Base-by-base conservation (phyloP, 1,140 invertebrate species). In the Drosophila auraria region DNA sequence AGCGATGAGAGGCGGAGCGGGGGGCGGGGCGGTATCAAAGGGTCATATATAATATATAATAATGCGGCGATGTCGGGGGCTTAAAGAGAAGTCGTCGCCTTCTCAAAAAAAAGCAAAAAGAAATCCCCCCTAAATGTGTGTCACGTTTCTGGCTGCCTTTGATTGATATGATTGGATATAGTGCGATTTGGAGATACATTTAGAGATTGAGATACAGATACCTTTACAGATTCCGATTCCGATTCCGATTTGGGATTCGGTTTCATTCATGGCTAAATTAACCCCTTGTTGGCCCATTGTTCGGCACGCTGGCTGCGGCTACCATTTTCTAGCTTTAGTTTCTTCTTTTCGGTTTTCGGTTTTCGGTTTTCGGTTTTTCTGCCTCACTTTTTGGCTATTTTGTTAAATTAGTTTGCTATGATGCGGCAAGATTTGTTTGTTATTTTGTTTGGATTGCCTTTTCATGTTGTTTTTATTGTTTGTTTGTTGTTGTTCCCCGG, bases 101-200 rank as follows among this genome's bases (percentile, higher is more conserved):
- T 56, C 58, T 57, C 44, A 36, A 74, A 75, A 78, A 47, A 50
- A 36, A 12, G 36, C 12, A 44, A 7, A n/a, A 5, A 20, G 8
- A 61, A 61, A 27, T 17, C 20, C 17, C 27, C n/a, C 20, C 33
- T 50, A 87, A 87, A 87, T 87, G 83, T 87, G 83, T 87, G 83
- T 87, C 83, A 87, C 83, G 83, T 87, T 78, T 83, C 58, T 74
- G 25, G 69, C 23, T 70, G 61, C 60, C 68, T 54, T 59, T 87
- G 83, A 87, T 87, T 87, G 83, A 87, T 78, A 87, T 87, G 80
- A 84, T 84, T 83, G 76, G 77, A 47, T 80, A 77, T 58, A 62
- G 61, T 61, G 44, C 65, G 65, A 71, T 62, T 66, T 63, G 50
- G 45, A 30, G 64, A 38, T 50, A 8, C 20, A 36, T 36, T 36